Conservation (phyloP, 2,888 invertebrate genomes). For the Craniophora ligustri region DNA sequence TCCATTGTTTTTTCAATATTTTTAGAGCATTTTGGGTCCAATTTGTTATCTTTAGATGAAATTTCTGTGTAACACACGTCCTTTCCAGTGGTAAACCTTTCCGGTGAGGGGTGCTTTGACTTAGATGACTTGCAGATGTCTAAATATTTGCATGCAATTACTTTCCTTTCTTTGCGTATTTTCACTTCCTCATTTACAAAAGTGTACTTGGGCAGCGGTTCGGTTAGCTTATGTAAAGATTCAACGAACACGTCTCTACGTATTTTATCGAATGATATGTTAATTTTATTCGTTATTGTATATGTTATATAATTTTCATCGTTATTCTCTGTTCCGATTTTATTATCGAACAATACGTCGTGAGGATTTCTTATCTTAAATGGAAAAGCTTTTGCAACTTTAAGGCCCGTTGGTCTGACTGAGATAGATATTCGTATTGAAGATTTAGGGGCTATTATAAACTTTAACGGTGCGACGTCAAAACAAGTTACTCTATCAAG, state of each 20-base stretch:
- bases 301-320: conserved; percentile 69
- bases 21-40: conserved; percentile 65
- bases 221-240: conserved; percentile 76
- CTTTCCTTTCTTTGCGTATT: conserved; percentile 46
- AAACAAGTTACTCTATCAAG: conserved; percentile 76
- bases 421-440: conserved; percentile 67
- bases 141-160: conserved; percentile 62
- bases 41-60: conserved; percentile 37
- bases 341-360: conserved; percentile 50
- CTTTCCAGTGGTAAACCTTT: conserved; percentile 62
- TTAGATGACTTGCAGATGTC: conserved; percentile 60
- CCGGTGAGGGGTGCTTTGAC: conserved; percentile 53
- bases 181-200: conserved; percentile 59
- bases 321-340: conserved; percentile 4
- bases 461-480: conserved; percentile 74
- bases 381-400: conserved; percentile 61
- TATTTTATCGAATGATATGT: conserved; percentile 63
- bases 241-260: conserved; percentile 59
- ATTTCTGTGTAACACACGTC: conserved; percentile 60
- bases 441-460: conserved; percentile 74
- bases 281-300: conserved; percentile 63
- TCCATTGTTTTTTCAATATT: conserved; percentile 44
- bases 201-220: conserved; percentile 68
- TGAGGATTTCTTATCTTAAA: conserved; percentile 75
- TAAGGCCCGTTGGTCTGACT: conserved; percentile 71